Conservation (phyloP, 2,797 vertebrate genomes). For the Sebastes hubbsi region DNA sequence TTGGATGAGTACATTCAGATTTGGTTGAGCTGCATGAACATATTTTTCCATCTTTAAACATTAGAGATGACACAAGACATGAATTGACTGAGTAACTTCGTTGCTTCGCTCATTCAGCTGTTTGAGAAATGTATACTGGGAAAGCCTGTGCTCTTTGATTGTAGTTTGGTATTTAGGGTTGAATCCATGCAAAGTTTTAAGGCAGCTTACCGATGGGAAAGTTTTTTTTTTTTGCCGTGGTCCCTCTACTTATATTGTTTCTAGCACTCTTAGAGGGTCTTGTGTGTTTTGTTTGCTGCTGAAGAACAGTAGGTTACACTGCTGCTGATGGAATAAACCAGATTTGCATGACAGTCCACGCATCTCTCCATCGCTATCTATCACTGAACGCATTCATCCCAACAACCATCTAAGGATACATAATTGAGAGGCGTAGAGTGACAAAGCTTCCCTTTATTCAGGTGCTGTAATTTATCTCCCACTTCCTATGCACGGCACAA, state of each 20-base stretch:
- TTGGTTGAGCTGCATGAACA: neutral
- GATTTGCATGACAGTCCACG: constrained; percentile 30
- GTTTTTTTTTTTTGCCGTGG: neutral
- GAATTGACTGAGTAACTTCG: neutral
- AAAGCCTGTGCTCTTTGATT: neutral
- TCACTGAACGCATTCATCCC: constrained; percentile 36
- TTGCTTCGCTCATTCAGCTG: neutral
- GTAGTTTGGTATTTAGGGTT: neutral
- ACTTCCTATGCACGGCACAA: constrained; percentile 74
- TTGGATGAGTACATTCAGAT: neutral
- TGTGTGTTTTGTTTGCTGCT: neutral
- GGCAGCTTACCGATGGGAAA: neutral
- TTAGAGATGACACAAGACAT: no score
- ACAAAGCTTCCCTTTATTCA: constrained; percentile 64
- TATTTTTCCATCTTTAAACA: neutral
- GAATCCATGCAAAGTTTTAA: neutral
- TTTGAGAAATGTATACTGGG: neutral
- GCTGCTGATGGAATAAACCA: constrained; percentile 4
- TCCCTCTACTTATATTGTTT: neutral
- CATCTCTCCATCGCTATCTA: constrained; percentile 22
- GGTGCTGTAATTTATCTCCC: constrained; percentile 67
- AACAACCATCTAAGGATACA: constrained; percentile 29
- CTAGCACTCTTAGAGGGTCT: neutral
- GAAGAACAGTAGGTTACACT: constrained; percentile 13
- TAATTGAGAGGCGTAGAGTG: constrained; percentile 38